Evolutionary conservation across 2,113 vertebrate species (phyloP).

Genomic region (Coryphaenoides rupestris): DNA sequence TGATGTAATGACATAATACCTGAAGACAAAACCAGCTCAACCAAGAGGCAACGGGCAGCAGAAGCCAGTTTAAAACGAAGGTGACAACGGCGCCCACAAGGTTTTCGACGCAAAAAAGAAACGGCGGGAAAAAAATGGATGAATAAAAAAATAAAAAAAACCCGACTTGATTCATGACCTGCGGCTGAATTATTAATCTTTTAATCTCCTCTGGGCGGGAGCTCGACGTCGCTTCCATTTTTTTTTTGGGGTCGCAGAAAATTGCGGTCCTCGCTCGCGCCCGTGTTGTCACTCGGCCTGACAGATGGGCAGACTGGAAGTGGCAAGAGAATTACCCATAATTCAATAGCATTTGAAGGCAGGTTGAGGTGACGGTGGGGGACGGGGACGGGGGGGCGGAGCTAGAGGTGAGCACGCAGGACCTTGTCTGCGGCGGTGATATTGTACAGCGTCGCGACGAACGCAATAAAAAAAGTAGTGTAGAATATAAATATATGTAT

Average conservation of each 20-base stretch:
- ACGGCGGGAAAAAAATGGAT: not conserved
- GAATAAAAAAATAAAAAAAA: slow-evolving; percentile 34
- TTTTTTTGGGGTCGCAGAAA: slow-evolving; percentile 76
- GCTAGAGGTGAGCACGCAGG: not conserved
- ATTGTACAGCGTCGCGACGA: too few species aligned
- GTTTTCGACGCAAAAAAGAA: slow-evolving; percentile 56
- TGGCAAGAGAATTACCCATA: slow-evolving; percentile 65
- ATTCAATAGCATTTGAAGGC: slow-evolving; percentile 67
- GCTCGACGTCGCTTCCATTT: slow-evolving; percentile 79
- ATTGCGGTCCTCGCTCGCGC: slow-evolving; percentile 74
- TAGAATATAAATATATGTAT: not conserved
- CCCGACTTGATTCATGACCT: slow-evolving; percentile 83
- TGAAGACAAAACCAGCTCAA: not conserved
- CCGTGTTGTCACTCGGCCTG: slow-evolving; percentile 62
- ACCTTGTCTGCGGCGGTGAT: too few species aligned
- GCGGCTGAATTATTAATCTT: slow-evolving; percentile 94
- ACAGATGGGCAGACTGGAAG: slow-evolving; percentile 75
- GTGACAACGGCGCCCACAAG: slow-evolving; percentile 48
- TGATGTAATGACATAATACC: slow-evolving; percentile 43
- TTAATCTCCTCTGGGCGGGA: slow-evolving; percentile 83
- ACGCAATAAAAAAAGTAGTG: too few species aligned
- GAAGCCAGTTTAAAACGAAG: slow-evolving; percentile 3
- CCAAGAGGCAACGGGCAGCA: too few species aligned
- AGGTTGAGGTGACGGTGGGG: slow-evolving; percentile 30
- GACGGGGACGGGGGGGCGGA: slow-evolving; percentile 1